Percentiles rank a stretch among this genome's conserved stretches.
phyloP scores from a whole-genome alignment of 2,113 vertebrate genomes.

The Pipra filicauda region DNA sequence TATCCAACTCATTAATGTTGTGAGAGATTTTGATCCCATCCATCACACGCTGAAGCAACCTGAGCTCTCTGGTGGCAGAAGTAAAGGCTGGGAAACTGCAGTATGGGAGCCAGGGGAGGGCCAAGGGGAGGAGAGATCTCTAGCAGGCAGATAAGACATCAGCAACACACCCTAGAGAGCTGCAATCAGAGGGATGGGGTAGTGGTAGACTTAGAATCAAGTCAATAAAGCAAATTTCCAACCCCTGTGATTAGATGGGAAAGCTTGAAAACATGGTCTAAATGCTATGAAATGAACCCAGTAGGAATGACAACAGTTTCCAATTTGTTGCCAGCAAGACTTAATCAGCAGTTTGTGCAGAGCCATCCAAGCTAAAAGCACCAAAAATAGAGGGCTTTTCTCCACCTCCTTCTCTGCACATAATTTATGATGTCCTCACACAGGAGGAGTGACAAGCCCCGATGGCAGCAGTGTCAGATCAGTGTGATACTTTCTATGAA shows the following conservation, averaged over 20 bases:
- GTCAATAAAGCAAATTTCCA: not conserved
- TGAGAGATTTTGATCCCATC: not conserved
- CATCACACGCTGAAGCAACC: not conserved
- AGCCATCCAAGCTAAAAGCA: constrained; percentile 26
- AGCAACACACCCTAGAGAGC: not conserved
- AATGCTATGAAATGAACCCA: not conserved
- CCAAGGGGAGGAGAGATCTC: not conserved
- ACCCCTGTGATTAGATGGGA: not conserved
- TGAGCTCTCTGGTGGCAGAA: not conserved
- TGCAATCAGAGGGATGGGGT: not conserved
- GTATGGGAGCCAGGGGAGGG: not conserved
- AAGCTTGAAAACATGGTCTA: not conserved
- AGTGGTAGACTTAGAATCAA: not conserved
- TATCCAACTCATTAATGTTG: not conserved
- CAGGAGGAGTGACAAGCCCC: constrained; percentile 10
- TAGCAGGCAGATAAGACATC: not conserved
- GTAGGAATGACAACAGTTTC: not conserved
- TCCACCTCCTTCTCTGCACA: constrained; percentile 19
- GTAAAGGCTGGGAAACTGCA: not conserved
- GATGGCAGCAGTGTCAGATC: constrained; percentile 49
- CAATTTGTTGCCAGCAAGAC: constrained; percentile 23
- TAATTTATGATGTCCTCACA: not conserved
- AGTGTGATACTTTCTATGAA: constrained; percentile 49
- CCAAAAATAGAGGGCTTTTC: constrained; percentile 30
- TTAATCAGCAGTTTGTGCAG: constrained; percentile 32